Base-by-base conservation (phyloP, 1,140 invertebrate genomes). In the Drosophila mauritiana region DNA sequence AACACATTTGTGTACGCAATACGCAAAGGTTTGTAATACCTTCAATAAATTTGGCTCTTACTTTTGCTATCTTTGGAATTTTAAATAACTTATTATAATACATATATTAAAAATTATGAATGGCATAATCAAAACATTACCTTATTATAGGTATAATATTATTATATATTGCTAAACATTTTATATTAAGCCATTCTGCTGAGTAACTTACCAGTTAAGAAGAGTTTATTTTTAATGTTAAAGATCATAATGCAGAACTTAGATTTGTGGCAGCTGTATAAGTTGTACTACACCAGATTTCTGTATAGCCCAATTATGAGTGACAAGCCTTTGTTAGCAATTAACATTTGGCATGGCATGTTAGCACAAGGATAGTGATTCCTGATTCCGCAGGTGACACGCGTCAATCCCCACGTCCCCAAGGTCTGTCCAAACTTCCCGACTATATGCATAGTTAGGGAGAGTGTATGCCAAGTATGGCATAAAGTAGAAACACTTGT, bases 401-500 rank as follows among this genome's bases (percentile, higher is more conserved):
- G 37, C 61, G 46, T 68, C 64, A 68, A 59, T 68, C 46, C 58
- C 64, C 59, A 43, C 8, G 12, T 43, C 61, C 45, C 64, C 59
- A 20, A 37, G 59, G 59, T 22, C 49, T 52, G 27, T 17, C 15
- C 27, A n/a, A 68, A 64, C 34, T 17, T 61, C 43, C 27, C 54
- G 54, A 61, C 61, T 40, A 42, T 67, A 67, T 42, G 58, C 11
- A 36, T 56, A 45, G 59, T 52, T 68, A 15, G 37, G 45, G 25
- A 12, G 55, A 67, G 25, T 57, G 20, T 22, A 22, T 22, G 15
- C 11, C 25, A 65, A 34, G 39, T 27, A 6, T 7, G 37, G 37
- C 27, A 51, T 56, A 73, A 59, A 73, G 69, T 73, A 59, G 45
- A 73, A 73, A 73, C 69, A 72, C 69, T 73, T 73, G 69, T 73